Percentiles rank a stretch among this genome's conserved stretches.
These are phyloP conservation scores for Myotis davidii DNA, from an alignment of 2,113 vertebrate genomes.

Conservation along the genomic window DNA sequence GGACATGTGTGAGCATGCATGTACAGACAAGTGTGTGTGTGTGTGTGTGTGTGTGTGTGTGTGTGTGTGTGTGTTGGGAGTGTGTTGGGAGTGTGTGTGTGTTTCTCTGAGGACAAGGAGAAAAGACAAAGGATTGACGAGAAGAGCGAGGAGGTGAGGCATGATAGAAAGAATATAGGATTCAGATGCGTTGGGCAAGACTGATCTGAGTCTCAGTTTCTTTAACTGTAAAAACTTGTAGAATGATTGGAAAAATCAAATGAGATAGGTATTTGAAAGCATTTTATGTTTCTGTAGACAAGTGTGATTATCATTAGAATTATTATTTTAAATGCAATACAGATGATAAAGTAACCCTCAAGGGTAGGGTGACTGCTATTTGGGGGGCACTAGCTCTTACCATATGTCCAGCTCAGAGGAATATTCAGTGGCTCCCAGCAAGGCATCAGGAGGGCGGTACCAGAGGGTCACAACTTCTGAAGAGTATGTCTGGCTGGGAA, in stretches of 20 bases:
- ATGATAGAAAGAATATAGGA: background rate
- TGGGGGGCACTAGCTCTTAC: conserved; percentile 79
- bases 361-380: background rate
- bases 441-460: conserved; percentile 92
- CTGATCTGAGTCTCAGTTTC: background rate
- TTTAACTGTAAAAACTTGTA: conserved; percentile 9
- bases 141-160: background rate
- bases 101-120: background rate
- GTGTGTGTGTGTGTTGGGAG: background rate
- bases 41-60: background rate
- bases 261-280: background rate
- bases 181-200: background rate
- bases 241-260: background rate
- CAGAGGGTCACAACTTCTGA: conserved; percentile 93
- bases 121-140: background rate
- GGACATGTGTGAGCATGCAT: background rate
- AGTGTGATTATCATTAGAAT: background rate
- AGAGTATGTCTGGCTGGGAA: conserved; percentile 92
- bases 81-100: background rate
- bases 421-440: conserved; percentile 93
- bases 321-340: background rate
- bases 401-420: conserved; percentile 94
- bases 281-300: background rate
- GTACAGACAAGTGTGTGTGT: background rate
- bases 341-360: background rate